Base-by-base conservation (phyloP, 2,797 vertebrate genomes). In the Lacerta agilis region DNA sequence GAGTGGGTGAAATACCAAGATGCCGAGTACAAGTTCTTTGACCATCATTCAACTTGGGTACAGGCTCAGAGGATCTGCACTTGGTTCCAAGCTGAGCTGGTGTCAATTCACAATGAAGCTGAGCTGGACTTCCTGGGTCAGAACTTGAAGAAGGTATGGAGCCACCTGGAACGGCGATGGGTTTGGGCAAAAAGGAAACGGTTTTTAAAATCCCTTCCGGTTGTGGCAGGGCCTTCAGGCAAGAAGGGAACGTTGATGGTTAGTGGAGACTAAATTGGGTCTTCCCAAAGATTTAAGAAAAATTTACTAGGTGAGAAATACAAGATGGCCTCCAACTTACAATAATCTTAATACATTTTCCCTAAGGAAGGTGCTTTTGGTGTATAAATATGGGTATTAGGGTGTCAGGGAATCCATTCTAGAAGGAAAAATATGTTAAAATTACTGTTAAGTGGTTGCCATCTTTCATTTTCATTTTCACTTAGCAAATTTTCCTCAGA, bases 1-100 rank as follows among this genome's bases (percentile, higher is more conserved):
- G 98, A 98, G 90, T 99, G 99, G 99, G 94, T 99, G 75, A 95
- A 94, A 72, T 99, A 98, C 94, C 97, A 98, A 96, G 98, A 98
- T 84, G 98, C 98, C 0, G 98, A 99, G 87, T 99, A 99, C 95
- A 99, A 97, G 94, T 98, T 99, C 94, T 99, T 98, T 0, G 98
- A 99, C 95, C 98, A 99, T 92, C 98, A 98, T 85, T 97, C 98
- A 73, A 99, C 97, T 1, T 99, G 99, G 99, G 94, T 96, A n/a
- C 99, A 99, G 95, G 99, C 98, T 0, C 97, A 98, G 95, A 97
- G 98, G 89, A 98, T 99, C 97, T 99, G 99, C 95, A 97, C 98
- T 55, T 99, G 98, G 99, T 98, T 98, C 91, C 95, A 96, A 15
- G 98, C 98, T 0, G 97, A 98, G 4, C 96, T 99, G 94, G 97